Conservation (phyloP, 2,888 invertebrate species). For the Nymphalis c-album region DNA sequence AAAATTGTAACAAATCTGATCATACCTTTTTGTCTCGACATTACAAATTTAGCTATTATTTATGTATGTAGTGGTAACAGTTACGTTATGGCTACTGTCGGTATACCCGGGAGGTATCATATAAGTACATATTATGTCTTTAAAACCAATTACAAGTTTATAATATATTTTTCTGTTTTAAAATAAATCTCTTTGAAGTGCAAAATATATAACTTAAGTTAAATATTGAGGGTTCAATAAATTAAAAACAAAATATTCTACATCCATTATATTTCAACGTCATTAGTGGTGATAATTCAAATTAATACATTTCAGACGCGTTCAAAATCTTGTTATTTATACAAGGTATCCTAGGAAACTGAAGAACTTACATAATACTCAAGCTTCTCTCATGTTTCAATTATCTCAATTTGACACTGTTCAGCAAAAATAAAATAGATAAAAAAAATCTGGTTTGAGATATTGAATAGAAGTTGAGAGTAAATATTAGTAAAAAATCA, state of each 20-base stretch:
- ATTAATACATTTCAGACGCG: slow-evolving; percentile 62
- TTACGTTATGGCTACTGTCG: too few species aligned
- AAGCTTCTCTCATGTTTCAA: slow-evolving; percentile 46
- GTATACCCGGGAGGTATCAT: too few species aligned
- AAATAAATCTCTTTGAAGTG: too few species aligned
- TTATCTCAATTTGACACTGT: slow-evolving; percentile 35
- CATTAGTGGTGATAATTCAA: slow-evolving; percentile 74
- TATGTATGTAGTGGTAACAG: too few species aligned
- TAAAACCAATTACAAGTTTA: too few species aligned
- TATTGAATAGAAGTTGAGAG: slow-evolving; percentile 45
- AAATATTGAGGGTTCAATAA: slow-evolving; percentile 42
- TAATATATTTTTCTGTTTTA: too few species aligned
- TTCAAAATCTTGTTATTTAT: slow-evolving; percentile 47
- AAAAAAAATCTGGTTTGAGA: slow-evolving; percentile 42
- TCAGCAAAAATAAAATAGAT: slow-evolving; percentile 25
- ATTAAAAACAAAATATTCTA: slow-evolving; percentile 72
- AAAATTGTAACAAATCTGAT: too few species aligned
- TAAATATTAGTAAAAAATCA: slow-evolving; percentile 60
- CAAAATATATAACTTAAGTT: neutral
- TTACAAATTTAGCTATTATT: too few species aligned
- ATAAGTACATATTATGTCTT: too few species aligned
- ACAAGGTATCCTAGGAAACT: slow-evolving; percentile 49
- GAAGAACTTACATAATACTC: slow-evolving; percentile 53
- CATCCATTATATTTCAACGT: slow-evolving; percentile 79
- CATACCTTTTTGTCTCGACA: too few species aligned